Conservation (phyloP, 2,113 vertebrate genomes). For the Psittacula cyanocephala region DNA sequence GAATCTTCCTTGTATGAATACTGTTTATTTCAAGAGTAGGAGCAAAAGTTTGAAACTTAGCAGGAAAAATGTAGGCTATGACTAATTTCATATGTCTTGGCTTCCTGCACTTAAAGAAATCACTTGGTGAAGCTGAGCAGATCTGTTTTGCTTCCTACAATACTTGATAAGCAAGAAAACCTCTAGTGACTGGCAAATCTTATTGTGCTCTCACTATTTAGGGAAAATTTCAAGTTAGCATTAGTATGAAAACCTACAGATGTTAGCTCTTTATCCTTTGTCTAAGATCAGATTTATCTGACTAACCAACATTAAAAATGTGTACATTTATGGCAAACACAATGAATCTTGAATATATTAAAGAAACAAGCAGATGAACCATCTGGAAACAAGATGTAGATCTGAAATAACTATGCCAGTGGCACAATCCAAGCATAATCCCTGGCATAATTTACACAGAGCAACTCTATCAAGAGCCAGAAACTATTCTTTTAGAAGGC, state of each 20-base stretch:
- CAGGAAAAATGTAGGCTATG: background rate
- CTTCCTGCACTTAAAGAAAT: background rate
- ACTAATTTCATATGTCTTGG: background rate
- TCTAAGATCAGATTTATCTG: slow-evolving; percentile 49
- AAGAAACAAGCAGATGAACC: slow-evolving; percentile 61
- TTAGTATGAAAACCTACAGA: slow-evolving; percentile 32
- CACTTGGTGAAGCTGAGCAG: background rate
- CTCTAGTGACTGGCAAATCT: background rate
- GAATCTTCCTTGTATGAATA: background rate
- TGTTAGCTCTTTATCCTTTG: slow-evolving; percentile 39
- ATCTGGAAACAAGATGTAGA: slow-evolving; percentile 49
- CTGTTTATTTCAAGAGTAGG: background rate
- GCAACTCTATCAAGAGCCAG: slow-evolving; percentile 13
- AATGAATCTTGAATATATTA: slow-evolving; percentile 58
- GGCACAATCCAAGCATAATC: slow-evolving; percentile 39
- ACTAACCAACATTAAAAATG: slow-evolving; percentile 52
- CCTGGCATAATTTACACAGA: slow-evolving; percentile 36
- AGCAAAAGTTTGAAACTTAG: background rate
- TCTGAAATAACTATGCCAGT: slow-evolving; percentile 50
- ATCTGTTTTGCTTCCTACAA: background rate
- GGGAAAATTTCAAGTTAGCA: background rate
- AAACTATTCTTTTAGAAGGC: slow-evolving; percentile 13
- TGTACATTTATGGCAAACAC: slow-evolving; percentile 47
- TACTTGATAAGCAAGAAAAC: background rate
- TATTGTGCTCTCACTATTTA: background rate